Base-by-base conservation (phyloP, 2,888 invertebrate genomes). In the Blastobasis lacticolella region DNA sequence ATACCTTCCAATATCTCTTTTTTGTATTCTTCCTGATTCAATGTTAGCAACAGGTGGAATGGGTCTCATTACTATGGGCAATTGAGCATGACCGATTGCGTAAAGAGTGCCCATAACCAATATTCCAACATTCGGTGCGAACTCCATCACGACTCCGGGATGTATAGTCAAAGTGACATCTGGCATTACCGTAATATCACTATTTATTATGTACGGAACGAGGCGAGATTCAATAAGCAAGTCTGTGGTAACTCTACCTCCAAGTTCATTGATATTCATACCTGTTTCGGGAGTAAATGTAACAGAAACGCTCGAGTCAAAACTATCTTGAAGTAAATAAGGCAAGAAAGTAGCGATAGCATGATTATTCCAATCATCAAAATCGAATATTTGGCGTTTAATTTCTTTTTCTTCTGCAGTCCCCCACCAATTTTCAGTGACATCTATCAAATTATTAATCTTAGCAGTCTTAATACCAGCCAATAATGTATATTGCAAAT, bases 311-410 rank as follows among this genome's bases (percentile, higher is more conserved):
- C 94, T 95, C 0, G 94, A 90, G 58, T 94, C 93, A 64, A 95
- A 91, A 48, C 90, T 89, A 59, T 95, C 93, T 70, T 93, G 93
- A 0, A 94, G 90, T 53, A 98, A 90, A 76, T 93, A 99, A 0
- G 99, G 99, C 51, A 93, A 90, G 77, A 94, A 99, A 9, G 93
- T 91, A 0, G 98, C 98, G 49, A 98, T 92, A 0, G 98, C 98
- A 75, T 97, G 97, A 78, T 97, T 96, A 75, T 99, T 99, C 99
- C 99, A 99, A 75, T 99, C 98, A 75, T 99, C 98, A 79, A 99
- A 98, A 81, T 99, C 99, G 73, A 99, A 98, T 66, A 99, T 97
- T 70, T 92, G 91, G 49, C 91, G 90, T 62, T 92, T 92, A 50
- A 99, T 99, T 51, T 90, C 90, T 5, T 82, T 85, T 49, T 94